Percentiles rank a stretch among this genome's conserved stretches.
These are phyloP conservation scores for Stegostoma tigrinum DNA, from an alignment of 2,113 vertebrate species.

Conservation along the genomic window DNA sequence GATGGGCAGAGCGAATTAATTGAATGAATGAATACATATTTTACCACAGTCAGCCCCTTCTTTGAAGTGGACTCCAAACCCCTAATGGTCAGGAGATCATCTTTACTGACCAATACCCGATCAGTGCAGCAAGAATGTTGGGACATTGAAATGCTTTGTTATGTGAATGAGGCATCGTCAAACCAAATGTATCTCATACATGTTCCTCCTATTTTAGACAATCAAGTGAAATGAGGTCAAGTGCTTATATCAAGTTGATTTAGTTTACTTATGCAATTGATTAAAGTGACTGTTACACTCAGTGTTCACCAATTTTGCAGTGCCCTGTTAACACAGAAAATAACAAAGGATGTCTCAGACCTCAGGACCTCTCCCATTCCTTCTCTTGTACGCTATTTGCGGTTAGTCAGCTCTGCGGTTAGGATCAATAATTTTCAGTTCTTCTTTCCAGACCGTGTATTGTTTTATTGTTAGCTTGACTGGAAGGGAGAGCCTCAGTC, in stretches of 20 bases:
- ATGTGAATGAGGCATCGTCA: neutral
- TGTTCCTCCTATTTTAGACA: neutral
- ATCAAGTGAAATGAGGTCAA: neutral
- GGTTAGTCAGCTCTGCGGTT: neutral
- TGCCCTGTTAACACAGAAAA: neutral
- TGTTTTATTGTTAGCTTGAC: neutral
- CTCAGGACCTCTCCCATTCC: neutral
- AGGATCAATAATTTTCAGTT: neutral
- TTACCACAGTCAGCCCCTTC: neutral
- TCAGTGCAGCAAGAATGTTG: neutral
- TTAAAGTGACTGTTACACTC: neutral
- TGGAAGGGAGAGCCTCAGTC: neutral
- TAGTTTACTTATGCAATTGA: neutral
- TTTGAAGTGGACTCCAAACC: neutral
- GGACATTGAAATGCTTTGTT: neutral
- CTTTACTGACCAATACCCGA: neutral
- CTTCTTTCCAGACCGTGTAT: neutral
- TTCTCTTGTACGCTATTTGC: neutral
- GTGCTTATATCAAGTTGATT: neutral
- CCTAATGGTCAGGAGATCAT: neutral
- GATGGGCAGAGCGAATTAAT: neutral
- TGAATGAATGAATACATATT: neutral
- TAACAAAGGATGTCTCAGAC: neutral
- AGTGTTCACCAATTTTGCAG: neutral
- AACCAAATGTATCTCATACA: neutral